Evolutionary conservation across 1,140 invertebrate genomes (phyloP).

Genomic region (Panagrolaimus sp.): DNA sequence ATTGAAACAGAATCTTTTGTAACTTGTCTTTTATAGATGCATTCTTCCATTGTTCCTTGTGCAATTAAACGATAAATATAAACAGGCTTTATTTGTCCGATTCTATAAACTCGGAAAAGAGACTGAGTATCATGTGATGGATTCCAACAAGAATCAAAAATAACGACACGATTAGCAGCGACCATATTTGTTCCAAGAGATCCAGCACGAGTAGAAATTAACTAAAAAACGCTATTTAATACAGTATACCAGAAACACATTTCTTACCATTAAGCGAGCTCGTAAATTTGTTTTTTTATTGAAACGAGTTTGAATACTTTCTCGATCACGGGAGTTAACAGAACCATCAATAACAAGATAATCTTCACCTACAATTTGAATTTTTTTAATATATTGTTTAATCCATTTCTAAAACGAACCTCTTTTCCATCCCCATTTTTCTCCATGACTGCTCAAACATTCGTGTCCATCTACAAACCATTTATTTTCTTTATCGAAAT

Average conservation of each 20-base stretch:
- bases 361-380: constrained; percentile 12
- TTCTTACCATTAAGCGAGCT: constrained; percentile 16
- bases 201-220: constrained; percentile 91
- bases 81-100: constrained; percentile 77
- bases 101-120: constrained; percentile 80
- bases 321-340: constrained; percentile 35
- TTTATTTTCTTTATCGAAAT: constrained; percentile 50
- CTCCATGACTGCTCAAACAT: constrained; percentile 39
- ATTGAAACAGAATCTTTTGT: constrained; percentile 86
- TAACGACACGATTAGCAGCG: constrained; percentile 88
- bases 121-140: constrained; percentile 95
- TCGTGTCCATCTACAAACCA: constrained; percentile 55
- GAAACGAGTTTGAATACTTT: constrained; percentile 47
- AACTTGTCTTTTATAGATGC: constrained; percentile 92
- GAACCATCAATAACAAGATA: constrained; percentile 19
- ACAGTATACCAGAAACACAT: too few species aligned
- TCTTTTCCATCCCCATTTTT: constrained; percentile 51
- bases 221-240: constrained; percentile 36
- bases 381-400: too few species aligned
- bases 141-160: constrained; percentile 97
- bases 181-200: constrained; percentile 90
- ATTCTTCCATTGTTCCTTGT: constrained; percentile 90
- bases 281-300: constrained; percentile 48
- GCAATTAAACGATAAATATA: constrained; percentile 75
- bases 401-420: too few species aligned